Conservation (phyloP, 53 echinoderm and acorn worm species). For the Hippasteria phrygiana region DNA sequence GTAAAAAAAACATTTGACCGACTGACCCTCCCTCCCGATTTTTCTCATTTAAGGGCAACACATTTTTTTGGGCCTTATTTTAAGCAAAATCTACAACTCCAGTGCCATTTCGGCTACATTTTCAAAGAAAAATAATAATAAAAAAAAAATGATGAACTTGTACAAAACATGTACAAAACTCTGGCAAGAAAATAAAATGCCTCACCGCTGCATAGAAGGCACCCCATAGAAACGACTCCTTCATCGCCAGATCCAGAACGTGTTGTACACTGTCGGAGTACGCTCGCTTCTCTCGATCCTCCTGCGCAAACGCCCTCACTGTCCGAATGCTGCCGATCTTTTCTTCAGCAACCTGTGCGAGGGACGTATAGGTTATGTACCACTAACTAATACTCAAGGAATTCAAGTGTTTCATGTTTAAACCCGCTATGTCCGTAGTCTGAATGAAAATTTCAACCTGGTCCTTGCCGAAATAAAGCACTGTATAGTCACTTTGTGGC, state of each 20-base stretch:
- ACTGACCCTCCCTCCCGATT: too few relatives aligned
- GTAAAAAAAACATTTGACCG: too few relatives aligned
- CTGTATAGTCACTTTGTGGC: too few relatives aligned
- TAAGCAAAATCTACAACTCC: too few relatives aligned
- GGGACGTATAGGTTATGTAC: not conserved
- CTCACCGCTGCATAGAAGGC: slow-evolving; percentile 88
- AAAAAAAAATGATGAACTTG: too few relatives aligned
- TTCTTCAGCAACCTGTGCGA: slow-evolving; percentile 86
- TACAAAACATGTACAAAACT: too few relatives aligned
- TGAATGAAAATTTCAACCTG: too few relatives aligned
- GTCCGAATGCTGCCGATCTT: slow-evolving; percentile 91
- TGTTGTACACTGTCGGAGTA: slow-evolving; percentile 75
- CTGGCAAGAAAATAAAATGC: not conserved
- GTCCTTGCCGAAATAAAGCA: too few relatives aligned
- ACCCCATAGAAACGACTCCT: slow-evolving; percentile 81
- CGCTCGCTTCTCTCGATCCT: slow-evolving; percentile 73
- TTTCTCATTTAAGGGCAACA: too few relatives aligned
- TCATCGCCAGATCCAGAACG: slow-evolving; percentile 79
- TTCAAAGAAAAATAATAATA: too few relatives aligned
- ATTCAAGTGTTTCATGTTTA: not conserved
- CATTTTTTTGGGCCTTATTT: too few relatives aligned
- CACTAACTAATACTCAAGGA: not conserved
- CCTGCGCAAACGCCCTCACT: slow-evolving; percentile 93
- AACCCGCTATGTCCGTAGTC: not conserved
- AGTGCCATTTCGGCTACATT: too few relatives aligned